Evolutionary conservation across 2,113 vertebrate species (phyloP).

Genomic region (Hiodon tergisus): DNA sequence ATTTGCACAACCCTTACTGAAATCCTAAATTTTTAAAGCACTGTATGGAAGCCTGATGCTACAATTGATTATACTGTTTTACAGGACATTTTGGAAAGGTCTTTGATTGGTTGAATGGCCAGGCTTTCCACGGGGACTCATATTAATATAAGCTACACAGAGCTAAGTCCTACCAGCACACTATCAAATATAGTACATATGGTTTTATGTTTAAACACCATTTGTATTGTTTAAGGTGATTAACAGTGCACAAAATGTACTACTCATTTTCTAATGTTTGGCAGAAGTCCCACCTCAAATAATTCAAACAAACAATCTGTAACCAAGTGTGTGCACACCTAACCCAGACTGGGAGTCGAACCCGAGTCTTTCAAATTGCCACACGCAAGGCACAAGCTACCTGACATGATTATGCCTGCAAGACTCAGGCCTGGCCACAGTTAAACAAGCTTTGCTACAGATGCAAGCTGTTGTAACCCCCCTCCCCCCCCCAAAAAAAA

Average conservation of each 20-base stretch:
- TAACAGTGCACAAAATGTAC: neutral
- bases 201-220: too few relatives aligned
- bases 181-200: neutral
- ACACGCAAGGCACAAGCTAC: too few relatives aligned
- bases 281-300: neutral
- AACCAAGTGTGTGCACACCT: too few relatives aligned
- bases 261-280: neutral
- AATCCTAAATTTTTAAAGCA: neutral
- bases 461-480: too few relatives aligned
- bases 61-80: neutral
- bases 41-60: neutral
- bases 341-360: too few relatives aligned
- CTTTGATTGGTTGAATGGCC: neutral
- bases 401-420: too few relatives aligned
- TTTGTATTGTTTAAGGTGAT: neutral
- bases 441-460: too few relatives aligned
- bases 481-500: too few relatives aligned
- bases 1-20: neutral
- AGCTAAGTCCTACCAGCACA: neutral
- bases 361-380: neutral
- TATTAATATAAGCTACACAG: slow-evolving; percentile 6
- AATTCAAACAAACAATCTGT: neutral
- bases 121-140: neutral
- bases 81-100: slow-evolving; percentile 6
- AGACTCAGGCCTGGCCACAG: too few relatives aligned